phyloP scores from a whole-genome alignment of 1,140 invertebrate genomes.

The Leucophenga varia region DNA sequence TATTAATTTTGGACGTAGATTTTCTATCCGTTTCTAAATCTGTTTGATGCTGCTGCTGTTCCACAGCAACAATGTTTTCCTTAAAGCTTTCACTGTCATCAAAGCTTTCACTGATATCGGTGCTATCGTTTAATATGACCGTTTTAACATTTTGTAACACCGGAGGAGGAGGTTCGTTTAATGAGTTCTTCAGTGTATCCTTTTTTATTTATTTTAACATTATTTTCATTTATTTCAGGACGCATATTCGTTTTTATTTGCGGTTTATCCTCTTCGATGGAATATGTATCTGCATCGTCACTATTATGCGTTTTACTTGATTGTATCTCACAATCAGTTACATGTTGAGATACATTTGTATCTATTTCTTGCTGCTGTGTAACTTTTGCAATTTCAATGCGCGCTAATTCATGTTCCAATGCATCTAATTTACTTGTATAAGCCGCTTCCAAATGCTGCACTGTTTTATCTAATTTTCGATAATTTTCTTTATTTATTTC shows the following conservation, averaged over 20 bases:
- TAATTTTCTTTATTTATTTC: conserved; percentile 42
- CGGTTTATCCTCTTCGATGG: conserved; percentile 27
- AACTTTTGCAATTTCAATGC: conserved; percentile 8
- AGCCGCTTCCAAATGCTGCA: conserved; percentile 33
- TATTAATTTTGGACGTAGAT: no score
- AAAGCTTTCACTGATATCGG: conserved; percentile 38
- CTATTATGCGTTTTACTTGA: conserved; percentile 11
- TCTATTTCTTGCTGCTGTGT: background rate
- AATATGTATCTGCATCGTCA: conserved; percentile 33
- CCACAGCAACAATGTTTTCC: background rate
- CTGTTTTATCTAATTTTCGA: conserved; percentile 40
- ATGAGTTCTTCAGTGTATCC: conserved; percentile 16
- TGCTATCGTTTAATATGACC: conserved; percentile 5
- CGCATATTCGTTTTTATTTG: background rate
- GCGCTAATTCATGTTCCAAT: conserved; percentile 34
- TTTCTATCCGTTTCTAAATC: no score
- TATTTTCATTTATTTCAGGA: conserved; percentile 12
- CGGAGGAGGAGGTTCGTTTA: conserved; percentile 18
- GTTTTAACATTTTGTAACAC: background rate
- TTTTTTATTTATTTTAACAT: conserved; percentile 11
- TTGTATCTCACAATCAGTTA: no score
- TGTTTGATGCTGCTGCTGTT: no score
- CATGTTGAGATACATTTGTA: no score
- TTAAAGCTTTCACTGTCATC: conserved; percentile 13
- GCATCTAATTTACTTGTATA: conserved; percentile 45